These are phyloP conservation scores for Rapana venosa DNA, from an alignment of 2,888 invertebrate species.

Conservation along the genomic window DNA sequence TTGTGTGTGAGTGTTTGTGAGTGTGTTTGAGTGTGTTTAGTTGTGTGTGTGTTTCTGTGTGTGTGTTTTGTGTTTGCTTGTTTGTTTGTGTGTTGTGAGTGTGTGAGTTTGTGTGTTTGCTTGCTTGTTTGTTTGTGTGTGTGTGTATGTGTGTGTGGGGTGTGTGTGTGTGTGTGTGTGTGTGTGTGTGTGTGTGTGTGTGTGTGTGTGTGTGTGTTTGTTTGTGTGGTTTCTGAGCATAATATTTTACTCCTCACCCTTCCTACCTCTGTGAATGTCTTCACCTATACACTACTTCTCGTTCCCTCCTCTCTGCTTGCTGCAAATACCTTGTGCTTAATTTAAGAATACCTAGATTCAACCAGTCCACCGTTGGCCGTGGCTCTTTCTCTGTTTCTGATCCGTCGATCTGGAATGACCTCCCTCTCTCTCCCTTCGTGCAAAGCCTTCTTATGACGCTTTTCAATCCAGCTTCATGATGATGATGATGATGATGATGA, in stretches of 20 bases:
- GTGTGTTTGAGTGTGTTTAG: not conserved
- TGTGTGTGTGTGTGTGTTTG: not conserved
- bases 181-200: not conserved
- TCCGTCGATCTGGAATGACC: no score
- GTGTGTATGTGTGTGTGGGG: not conserved
- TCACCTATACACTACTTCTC: no score
- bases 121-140: not conserved
- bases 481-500: slow-evolving; percentile 1
- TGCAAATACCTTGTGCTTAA: no score
- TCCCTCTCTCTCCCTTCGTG: no score
- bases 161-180: not conserved
- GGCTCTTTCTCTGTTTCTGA: no score
- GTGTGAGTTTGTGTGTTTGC: not conserved
- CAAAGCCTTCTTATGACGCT: no score
- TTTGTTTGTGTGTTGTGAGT: not conserved
- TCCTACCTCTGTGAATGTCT: no score
- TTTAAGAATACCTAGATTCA: no score
- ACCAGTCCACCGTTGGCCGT: no score
- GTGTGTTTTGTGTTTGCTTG: not conserved
- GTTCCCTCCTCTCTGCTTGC: no score
- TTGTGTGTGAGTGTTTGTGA: not conserved
- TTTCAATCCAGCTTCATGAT: no score
- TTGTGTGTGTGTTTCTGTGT: not conserved
- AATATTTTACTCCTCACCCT: no score
- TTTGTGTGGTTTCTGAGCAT: not conserved